Evolutionary conservation across 2,888 invertebrate species (phyloP).

Genomic region (Eupelmus urozonus): DNA sequence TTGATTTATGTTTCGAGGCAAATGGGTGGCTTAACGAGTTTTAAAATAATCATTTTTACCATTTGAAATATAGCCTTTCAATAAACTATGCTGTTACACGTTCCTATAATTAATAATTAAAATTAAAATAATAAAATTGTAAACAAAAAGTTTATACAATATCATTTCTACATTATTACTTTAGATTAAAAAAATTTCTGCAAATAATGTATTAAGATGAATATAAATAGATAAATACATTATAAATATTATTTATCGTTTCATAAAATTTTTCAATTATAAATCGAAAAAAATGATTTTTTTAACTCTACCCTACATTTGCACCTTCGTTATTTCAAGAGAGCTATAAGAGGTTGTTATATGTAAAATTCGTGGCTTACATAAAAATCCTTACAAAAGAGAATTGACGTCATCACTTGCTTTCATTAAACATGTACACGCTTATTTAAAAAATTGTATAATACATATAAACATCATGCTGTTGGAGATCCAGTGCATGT

Average conservation of each 20-base stretch:
- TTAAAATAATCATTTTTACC: too few relatives aligned
- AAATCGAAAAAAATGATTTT: background rate
- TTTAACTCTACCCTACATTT: background rate
- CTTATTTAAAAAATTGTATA: too few relatives aligned
- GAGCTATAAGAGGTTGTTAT: constrained; percentile 44
- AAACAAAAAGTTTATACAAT: background rate
- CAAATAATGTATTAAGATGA: background rate
- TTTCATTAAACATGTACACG: constrained; percentile 45
- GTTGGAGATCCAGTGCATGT: background rate
- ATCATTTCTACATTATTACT: too few relatives aligned
- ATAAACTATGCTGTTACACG: too few relatives aligned
- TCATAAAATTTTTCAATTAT: too few relatives aligned
- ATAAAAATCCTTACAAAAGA: background rate
- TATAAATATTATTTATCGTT: too few relatives aligned
- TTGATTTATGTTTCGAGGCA: too few relatives aligned
- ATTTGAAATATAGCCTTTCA: too few relatives aligned
- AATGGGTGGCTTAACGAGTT: constrained; percentile 26
- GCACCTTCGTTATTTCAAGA: background rate
- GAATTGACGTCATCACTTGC: constrained; percentile 41
- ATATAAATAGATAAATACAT: background rate
- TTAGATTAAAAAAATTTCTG: background rate
- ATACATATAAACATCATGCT: background rate
- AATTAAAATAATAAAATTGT: background rate
- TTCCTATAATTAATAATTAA: too few relatives aligned
- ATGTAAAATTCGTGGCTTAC: constrained; percentile 22